phyloP scores from a whole-genome alignment of 1,140 invertebrate genomes.

The Bombus superbus region DNA sequence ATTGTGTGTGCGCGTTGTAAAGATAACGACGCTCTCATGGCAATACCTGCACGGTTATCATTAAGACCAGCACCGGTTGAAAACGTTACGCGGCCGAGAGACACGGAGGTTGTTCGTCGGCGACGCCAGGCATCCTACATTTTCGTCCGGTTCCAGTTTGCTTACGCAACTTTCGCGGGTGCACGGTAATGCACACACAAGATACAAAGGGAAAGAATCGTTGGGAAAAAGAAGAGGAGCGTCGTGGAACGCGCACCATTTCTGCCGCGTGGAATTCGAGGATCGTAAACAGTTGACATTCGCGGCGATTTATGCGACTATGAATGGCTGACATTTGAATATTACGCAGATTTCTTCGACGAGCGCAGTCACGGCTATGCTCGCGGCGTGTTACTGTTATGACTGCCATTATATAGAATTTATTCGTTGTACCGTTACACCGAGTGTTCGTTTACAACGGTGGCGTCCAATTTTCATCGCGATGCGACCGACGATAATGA shows the following conservation, averaged over 20 bases:
- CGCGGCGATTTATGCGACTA: slow-evolving; percentile 29
- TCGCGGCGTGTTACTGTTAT: slow-evolving; percentile 33
- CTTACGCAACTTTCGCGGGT: slow-evolving; percentile 24
- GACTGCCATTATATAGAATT: slow-evolving; percentile 20
- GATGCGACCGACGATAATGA: background rate
- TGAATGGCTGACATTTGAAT: slow-evolving; percentile 44
- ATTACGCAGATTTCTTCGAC: slow-evolving; percentile 29
- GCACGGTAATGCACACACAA: too few relatives aligned
- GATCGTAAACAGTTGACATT: slow-evolving; percentile 36
- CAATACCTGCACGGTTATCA: slow-evolving; percentile 62
- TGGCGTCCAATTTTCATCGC: slow-evolving; percentile 19
- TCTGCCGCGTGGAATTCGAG: slow-evolving; percentile 19
- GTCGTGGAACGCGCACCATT: background rate
- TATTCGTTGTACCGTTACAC: slow-evolving; percentile 20
- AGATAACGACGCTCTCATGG: slow-evolving; percentile 62
- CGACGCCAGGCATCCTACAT: slow-evolving; percentile 19
- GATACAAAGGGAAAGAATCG: background rate
- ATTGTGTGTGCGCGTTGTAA: slow-evolving; percentile 61
- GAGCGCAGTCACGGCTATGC: slow-evolving; percentile 9
- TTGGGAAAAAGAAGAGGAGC: background rate
- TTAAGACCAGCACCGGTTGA: slow-evolving; percentile 47
- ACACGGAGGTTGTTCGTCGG: background rate
- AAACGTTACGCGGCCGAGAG: slow-evolving; percentile 10
- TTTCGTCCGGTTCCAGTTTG: slow-evolving; percentile 21
- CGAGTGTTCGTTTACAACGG: background rate